These are phyloP conservation scores for Malaclemys terrapin DNA, from an alignment of 2,113 vertebrate species.

Conservation along the genomic window DNA sequence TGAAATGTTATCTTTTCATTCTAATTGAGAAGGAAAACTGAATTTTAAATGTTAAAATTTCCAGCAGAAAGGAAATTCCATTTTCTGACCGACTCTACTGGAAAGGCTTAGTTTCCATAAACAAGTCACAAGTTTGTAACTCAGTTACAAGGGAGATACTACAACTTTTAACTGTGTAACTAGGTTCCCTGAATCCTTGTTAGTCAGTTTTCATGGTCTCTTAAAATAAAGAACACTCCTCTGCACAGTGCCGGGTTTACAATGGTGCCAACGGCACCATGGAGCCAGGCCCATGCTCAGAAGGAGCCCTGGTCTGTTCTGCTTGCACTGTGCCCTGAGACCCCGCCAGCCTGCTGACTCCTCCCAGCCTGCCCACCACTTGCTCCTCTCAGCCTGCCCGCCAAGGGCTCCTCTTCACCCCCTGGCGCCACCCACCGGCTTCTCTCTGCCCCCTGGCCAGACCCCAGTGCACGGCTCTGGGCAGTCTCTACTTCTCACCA, in stretches of 20 bases:
- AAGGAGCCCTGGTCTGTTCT: too few species aligned
- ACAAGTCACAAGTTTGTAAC: background rate
- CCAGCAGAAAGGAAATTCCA: background rate
- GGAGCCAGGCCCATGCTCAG: too few species aligned
- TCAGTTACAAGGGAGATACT: background rate
- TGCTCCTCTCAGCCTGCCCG: too few species aligned
- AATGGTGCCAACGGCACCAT: too few species aligned
- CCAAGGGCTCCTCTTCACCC: too few species aligned
- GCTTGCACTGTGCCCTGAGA: too few species aligned
- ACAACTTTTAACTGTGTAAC: background rate
- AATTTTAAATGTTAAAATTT: background rate
- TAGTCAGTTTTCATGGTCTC: background rate
- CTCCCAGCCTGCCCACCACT: too few species aligned
- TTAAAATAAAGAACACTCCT: background rate
- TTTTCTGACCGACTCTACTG: background rate
- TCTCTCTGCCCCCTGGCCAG: too few species aligned
- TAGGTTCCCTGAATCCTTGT: rapidly evolving
- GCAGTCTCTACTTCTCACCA: too few species aligned
- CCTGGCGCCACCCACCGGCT: too few species aligned
- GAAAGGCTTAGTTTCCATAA: background rate
- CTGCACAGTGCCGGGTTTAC: background rate
- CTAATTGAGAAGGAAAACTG: background rate
- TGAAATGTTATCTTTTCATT: background rate
- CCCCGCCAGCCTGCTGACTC: too few species aligned
- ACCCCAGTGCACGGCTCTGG: too few species aligned